Base-by-base conservation (phyloP, 2,113 vertebrate species). In the Ochotona princeps region DNA sequence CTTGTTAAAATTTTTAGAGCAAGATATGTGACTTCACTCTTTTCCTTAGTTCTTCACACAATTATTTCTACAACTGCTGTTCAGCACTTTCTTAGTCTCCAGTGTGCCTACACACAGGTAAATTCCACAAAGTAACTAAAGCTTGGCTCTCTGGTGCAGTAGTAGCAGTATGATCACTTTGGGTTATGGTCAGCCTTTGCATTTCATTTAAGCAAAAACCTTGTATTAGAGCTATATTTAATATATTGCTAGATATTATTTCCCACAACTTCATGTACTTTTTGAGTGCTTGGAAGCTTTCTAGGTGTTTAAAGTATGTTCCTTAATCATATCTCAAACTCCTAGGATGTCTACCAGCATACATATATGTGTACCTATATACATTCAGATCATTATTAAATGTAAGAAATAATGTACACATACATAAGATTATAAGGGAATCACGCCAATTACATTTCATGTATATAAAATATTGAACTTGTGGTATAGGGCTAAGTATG, bases 181-280 rank as follows among this genome's bases (percentile, higher is more conserved):
- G 74, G 70, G 90, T 82, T 11, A 74, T 66, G 66, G 2, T 26
- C 25, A 57, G 72, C 57, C 30, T 85, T 95, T 69, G 3, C 4
- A 81, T 88, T 93, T 74, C 23, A 89, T 70, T 49, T 85, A 54
- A 87, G 26, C 57, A 94, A 89, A 57, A 85, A 35, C 54, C 3
- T 86, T 94, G 8, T 35, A 54, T 25, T 85, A 57, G 32, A 25
- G 1, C 2, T 8, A 28, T 84, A 28, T 76, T 28, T 47, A 84
- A 13, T 9, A 21, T 91, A 1, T 84, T 66, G 8, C 90, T 9
- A 74, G 10, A 75, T 81, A 70, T 57, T 14, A 2, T 83, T 83
- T 49, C 18, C 5, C 25, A 63, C 18, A 73, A 84, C 6, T 8
- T 4, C 5, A 4, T 81, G 8, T 23, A 26, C 30, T 70, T 93